These are phyloP conservation scores for Drosophila simulans DNA, from an alignment of 1,140 invertebrate genomes.

Conservation along the genomic window DNA sequence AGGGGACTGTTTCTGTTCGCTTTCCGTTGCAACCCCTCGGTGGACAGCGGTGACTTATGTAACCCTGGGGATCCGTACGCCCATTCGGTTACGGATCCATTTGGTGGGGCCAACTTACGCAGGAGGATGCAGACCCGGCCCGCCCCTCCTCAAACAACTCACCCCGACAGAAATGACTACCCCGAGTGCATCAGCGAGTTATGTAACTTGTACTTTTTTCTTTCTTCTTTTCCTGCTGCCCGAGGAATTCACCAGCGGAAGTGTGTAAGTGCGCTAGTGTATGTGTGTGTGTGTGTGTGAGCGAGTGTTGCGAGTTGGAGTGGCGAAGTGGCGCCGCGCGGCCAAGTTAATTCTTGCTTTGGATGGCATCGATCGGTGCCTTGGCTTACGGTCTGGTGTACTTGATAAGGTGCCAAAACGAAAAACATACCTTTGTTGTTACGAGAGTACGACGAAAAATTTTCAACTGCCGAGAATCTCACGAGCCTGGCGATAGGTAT, in stretches of 20 bases:
- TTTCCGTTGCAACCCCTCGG: neutral
- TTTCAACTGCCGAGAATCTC: constrained; percentile 66
- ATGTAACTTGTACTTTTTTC: constrained; percentile 67
- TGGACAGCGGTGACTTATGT: constrained; percentile 28
- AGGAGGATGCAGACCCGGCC: constrained; percentile 22
- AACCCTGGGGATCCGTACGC: constrained; percentile 10
- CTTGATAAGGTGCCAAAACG: constrained; percentile 24
- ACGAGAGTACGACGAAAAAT: constrained; percentile 73
- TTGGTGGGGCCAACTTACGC: constrained; percentile 22
- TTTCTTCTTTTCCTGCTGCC: constrained; percentile 52
- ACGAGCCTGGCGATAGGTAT: constrained; percentile 55
- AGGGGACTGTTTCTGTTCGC: constrained; percentile 15
- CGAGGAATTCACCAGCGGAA: constrained; percentile 58
- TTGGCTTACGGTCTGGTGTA: constrained; percentile 63
- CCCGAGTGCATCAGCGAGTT: constrained; percentile 50
- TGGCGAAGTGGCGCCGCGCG: constrained; percentile 24
- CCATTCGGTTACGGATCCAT: neutral
- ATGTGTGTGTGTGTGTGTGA: constrained; percentile 5
- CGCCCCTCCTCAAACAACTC: neutral
- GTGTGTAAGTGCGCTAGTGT: constrained; percentile 43
- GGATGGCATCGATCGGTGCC: constrained; percentile 35
- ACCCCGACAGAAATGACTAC: constrained; percentile 5
- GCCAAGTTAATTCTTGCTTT: constrained; percentile 5
- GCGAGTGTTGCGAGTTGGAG: constrained; percentile 61
- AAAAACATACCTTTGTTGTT: constrained; percentile 80